Evolutionary conservation across 2,113 vertebrate species (phyloP), one percentile per base, ranked within the genome.

Genomic region (Orycteropus afer): DNA sequence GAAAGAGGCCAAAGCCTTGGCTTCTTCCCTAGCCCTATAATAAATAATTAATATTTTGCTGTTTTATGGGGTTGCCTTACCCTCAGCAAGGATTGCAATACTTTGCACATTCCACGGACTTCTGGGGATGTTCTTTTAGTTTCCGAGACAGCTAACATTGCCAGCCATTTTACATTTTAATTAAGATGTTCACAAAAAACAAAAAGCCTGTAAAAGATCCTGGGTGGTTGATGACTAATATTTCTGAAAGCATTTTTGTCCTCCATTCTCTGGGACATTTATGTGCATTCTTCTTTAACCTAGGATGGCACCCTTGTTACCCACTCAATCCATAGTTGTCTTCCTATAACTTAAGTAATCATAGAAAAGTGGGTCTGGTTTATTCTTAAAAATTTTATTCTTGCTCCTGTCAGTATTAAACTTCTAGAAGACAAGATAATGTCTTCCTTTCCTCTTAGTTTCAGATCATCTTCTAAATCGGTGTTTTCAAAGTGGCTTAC

Each of bases 121-220:
- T 96, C 61, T 76, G 69, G 9, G 45, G 69, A 85, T 89, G 51
- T 25, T 93, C 85, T 17, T 88, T 93, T 49, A 92, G 73, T 77
- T 97, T 63, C 83, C 83, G 59, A 85, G 83, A 80, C 96, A 95
- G 92, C 57, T 84, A 95, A 88, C 13, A 59, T 51, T 80, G 94
- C 83, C 93, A 96, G 92, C 96, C 94, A 97, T 93, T 96, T 95
- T 92, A 95, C 79, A 94, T 96, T 97, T 97, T 94, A 96, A 97
- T 97, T 96, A 96, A 96, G 92, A 95, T 91, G 79, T 95, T 93
- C 63, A 67, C 90, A 29, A 95, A 90, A 57, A 92, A 76, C 87
- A n/a, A 85, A 96, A 93, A 93, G n/a, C 40, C 86, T 90, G 4
- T 95, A 90, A 96, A 97, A 96, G 40, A 83, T 86, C 80, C 61